Conservation (phyloP, 2,888 invertebrate species). For the Nezara viridula region DNA sequence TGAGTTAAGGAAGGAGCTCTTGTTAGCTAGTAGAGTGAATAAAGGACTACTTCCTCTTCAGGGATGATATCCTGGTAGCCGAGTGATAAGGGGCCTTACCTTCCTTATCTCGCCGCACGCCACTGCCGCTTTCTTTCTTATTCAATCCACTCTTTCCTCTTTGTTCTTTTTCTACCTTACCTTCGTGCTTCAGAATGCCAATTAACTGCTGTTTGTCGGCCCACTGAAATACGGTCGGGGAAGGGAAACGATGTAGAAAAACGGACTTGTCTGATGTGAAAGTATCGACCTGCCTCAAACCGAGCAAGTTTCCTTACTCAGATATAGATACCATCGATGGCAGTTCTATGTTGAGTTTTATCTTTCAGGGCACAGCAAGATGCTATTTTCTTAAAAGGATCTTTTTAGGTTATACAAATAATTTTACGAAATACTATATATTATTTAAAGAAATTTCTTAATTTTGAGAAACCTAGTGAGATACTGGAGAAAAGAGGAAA, state of each 20-base stretch:
- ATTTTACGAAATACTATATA: too few species aligned
- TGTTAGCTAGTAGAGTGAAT: neutral
- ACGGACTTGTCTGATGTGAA: neutral
- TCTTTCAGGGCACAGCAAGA: neutral
- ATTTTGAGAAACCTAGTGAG: too few species aligned
- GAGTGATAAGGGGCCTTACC: neutral
- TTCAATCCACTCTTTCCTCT: constrained; percentile 6
- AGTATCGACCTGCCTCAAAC: neutral
- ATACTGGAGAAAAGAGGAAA: too few species aligned
- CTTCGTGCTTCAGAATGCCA: neutral
- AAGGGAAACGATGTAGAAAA: neutral
- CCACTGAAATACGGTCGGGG: neutral
- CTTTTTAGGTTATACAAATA: too few species aligned
- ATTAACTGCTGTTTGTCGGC: constrained; percentile 15
- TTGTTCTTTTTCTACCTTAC: neutral
- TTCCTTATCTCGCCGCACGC: neutral
- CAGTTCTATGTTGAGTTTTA: neutral
- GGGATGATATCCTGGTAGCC: neutral
- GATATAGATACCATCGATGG: neutral
- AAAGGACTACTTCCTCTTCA: neutral
- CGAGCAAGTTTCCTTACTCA: neutral
- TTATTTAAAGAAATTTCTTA: too few species aligned
- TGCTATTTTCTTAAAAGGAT: neutral
- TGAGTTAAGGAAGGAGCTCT: neutral
- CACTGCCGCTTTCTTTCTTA: neutral